Base-by-base conservation (phyloP, 2,888 invertebrate genomes). In the Lepetodrilus schrolli region DNA sequence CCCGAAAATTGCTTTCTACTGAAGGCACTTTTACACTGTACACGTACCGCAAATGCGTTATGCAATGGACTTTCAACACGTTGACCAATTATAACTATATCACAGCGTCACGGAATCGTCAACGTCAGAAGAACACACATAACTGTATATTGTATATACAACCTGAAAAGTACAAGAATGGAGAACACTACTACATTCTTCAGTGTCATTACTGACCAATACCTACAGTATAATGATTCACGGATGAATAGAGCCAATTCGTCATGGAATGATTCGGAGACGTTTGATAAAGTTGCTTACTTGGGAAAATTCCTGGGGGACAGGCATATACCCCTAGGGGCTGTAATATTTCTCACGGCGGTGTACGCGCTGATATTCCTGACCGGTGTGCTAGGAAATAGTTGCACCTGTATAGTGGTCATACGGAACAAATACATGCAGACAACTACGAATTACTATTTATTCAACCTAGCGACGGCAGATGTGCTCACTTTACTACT, bases 401-500 rank as follows among this genome's bases (percentile, higher is more conserved):
- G 74, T 8, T 75, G 74, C 48, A 81, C 81, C 21, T 81, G 80
- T 58, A 65, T 80, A 26, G 80, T 81, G n/a, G 78, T 81, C 4
- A 49, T 75, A 4, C 65, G 72, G 23, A 81, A 81, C 66, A 92
- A 94, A 0, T 93, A 94, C 1, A 94, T 97, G 94, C 96, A 95
- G 84, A 95, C 96, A 0, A 95, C 96, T 0, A 97, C 96, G 0
- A 96, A 97, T 88, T 96, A 95, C 88, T 97, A 96, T 88, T 92
- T 97, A 66, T 95, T 96, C 92, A 96, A 95, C 87, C 91, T 97
- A 90, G 96, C 96, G 20, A 91, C 96, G 78, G 95, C 95, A 1
- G 96, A 96, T 89, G 92, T 96, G 48, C 91, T 96, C 20, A 91
- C 95, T 7, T 91, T 96, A n/a, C 91, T 95, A 0, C 93, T 94